Evolutionary conservation across 2,797 vertebrate species (phyloP).

Genomic region (Euthynnus affinis): DNA sequence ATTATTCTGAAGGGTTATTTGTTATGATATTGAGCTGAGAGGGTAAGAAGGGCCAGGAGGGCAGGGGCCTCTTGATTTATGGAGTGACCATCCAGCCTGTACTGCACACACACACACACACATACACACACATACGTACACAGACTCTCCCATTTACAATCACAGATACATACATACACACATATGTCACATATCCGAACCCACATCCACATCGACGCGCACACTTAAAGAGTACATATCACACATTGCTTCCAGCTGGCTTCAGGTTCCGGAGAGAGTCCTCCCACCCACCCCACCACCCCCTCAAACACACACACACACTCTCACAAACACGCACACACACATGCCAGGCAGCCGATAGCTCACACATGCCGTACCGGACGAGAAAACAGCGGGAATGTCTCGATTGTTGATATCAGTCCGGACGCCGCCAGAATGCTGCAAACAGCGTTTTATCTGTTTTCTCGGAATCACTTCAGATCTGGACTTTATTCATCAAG

Average conservation of each 20-base stretch:
- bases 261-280: slow-evolving; percentile 48
- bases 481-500: slow-evolving; percentile 12
- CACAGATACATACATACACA: slow-evolving; percentile 34
- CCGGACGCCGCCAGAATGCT: slow-evolving; percentile 23
- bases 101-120: slow-evolving; percentile 31
- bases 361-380: slow-evolving; percentile 60
- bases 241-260: slow-evolving; percentile 79
- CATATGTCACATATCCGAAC: slow-evolving; percentile 26
- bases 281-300: background rate
- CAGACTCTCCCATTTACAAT: slow-evolving; percentile 12
- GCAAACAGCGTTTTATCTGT: slow-evolving; percentile 15
- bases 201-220: slow-evolving; percentile 35
- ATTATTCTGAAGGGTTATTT: slow-evolving; percentile 78
- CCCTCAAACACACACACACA: slow-evolving; percentile 2
- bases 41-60: slow-evolving; percentile 54
- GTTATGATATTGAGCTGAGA: slow-evolving; percentile 73
- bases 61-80: slow-evolving; percentile 78
- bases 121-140: slow-evolving; percentile 28
- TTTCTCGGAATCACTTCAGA: slow-evolving; percentile 18
- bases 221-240: slow-evolving; percentile 56
- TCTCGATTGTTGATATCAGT: slow-evolving; percentile 43
- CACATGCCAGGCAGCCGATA: slow-evolving; percentile 45
- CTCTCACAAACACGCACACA: slow-evolving; percentile 33
- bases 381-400: slow-evolving; percentile 55
- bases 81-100: slow-evolving; percentile 65